These are phyloP conservation scores for Mus minutoides DNA, from an alignment of 2,797 vertebrate genomes.

Conservation along the genomic window DNA sequence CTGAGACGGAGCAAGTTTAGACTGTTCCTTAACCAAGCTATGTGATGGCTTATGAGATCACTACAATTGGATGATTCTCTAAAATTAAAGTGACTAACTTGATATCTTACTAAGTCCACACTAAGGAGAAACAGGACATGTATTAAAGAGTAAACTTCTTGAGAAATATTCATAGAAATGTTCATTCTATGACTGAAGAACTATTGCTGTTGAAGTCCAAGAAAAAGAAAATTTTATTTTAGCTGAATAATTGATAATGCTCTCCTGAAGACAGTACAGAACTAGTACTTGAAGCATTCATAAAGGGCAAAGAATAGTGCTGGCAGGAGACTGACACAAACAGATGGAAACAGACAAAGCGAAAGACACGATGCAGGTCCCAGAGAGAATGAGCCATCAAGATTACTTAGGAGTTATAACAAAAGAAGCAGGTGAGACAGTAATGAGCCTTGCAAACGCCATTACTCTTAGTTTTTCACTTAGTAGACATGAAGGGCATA, in stretches of 20 bases:
- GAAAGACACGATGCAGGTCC: background rate
- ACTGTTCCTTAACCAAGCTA: background rate
- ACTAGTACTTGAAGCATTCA: background rate
- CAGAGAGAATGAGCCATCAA: background rate
- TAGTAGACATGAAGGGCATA: slow-evolving; percentile 8
- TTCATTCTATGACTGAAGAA: background rate
- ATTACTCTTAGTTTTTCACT: background rate
- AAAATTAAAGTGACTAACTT: background rate
- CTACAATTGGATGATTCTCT: background rate
- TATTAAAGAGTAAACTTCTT: background rate
- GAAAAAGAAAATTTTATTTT: slow-evolving; percentile 8
- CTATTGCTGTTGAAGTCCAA: background rate
- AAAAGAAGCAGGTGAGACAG: background rate
- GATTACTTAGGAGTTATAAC: background rate
- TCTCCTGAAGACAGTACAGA: background rate
- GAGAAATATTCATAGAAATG: background rate
- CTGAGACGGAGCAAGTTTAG: background rate
- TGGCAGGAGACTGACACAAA: background rate
- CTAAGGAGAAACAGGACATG: background rate
- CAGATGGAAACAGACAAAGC: background rate
- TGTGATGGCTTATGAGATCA: background rate
- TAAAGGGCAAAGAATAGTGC: background rate
- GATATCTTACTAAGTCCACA: background rate
- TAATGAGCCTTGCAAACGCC: background rate
- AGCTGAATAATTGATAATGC: background rate